Evolutionary conservation across 1,140 invertebrate species (phyloP), one percentile per base, ranked within the genome.

Genomic region (Trachymyrmex septentrionalis): DNA sequence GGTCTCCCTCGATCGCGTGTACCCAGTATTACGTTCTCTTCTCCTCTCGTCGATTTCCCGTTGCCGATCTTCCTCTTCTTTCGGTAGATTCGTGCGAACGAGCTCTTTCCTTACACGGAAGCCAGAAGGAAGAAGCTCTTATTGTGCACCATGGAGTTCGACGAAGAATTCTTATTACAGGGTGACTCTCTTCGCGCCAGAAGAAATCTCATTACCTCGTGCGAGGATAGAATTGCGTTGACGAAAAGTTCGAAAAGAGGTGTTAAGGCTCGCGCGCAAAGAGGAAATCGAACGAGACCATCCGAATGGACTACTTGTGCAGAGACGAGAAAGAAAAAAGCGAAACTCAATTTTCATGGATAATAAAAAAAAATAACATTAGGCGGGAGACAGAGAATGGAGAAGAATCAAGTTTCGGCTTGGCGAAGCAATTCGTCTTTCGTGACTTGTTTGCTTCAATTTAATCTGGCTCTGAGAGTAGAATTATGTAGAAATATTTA

Each of bases 151-250:
- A 73, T 72, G 75, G 85, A 92, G 69, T 91, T 91, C 57, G 75
- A 67, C 86, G 85, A 92, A 92, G 90, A 92, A 91, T 92, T 92
- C 91, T 92, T 92, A 92, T 92, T 92, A 92, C 91, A 61, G 84
- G 38, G 72, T 86, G 75, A 76, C 77, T 66, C 89, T 87, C 86
- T 89, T 80, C 87, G 87, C 88, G 82, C 67, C 76, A 73, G 76
- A 87, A 90, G 88, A 92, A 91, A 92, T 91, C 90, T 92, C 91
- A 92, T 92, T 91, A 91, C 87, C 89, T 87, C 89, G 77, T 84
- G 87, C 89, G 89, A 86, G 87, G 82, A 89, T 88, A 86, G 88
- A 90, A 86, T 87, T 87, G 91, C 90, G 91, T 89, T 92, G 91
- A 90, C 87, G 86, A 91, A 90, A 91, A 86, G 89, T 85, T 87